Evolutionary conservation across 1,140 invertebrate species (phyloP).

Genomic region (Micrasema minimum): DNA sequence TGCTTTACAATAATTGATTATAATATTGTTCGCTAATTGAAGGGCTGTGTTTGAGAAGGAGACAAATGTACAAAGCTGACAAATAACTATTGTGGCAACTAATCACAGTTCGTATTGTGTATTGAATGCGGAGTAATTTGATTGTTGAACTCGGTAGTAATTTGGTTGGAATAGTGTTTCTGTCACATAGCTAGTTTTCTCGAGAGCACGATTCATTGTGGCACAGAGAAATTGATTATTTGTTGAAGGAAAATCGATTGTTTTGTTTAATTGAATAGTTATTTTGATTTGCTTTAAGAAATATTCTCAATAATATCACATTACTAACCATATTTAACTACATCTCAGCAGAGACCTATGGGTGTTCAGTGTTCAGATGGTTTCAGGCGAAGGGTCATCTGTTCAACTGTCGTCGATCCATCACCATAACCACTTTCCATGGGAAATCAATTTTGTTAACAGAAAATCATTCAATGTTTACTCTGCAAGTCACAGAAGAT

Average conservation of each 20-base stretch:
- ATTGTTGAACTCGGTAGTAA: slow-evolving; percentile 21
- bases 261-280: too few relatives aligned
- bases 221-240: too few relatives aligned
- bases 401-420: slow-evolving; percentile 1
- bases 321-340: too few relatives aligned
- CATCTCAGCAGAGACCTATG: too few relatives aligned
- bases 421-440: not conserved
- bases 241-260: too few relatives aligned
- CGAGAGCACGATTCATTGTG: too few relatives aligned
- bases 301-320: too few relatives aligned
- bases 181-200: not conserved
- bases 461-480: not conserved
- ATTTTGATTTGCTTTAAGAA: too few relatives aligned
- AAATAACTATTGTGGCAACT: slow-evolving; percentile 21
- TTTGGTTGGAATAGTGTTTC: slow-evolving; percentile 14
- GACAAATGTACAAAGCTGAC: slow-evolving; percentile 8
- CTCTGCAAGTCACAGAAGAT: too few relatives aligned
- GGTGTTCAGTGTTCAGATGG: too few relatives aligned
- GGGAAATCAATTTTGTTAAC: not conserved
- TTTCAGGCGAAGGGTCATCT: not conserved
- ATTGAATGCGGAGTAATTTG: slow-evolving; percentile 8
- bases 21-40: slow-evolving; percentile 6
- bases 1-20: too few relatives aligned
- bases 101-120: slow-evolving; percentile 21
- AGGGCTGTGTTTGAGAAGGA: not conserved